Base-by-base conservation (phyloP, 2,113 vertebrate genomes). In the Bubalus kerabau region DNA sequence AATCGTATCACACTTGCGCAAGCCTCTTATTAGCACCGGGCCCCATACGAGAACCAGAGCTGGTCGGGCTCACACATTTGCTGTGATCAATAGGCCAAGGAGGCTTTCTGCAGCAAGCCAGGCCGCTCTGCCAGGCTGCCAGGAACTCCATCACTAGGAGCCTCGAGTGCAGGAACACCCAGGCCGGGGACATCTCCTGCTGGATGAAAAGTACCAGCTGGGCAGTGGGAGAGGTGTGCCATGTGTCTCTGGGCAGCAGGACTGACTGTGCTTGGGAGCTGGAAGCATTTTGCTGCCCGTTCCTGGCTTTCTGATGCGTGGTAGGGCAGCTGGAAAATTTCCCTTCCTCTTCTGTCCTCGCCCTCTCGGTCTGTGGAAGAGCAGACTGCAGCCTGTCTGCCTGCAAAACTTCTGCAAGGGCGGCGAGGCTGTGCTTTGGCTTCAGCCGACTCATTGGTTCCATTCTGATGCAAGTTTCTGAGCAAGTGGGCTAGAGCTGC, bases 371-470 rank as follows among this genome's bases (percentile, higher is more conserved):
- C 62, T 32, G 54, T 4, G 0, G 30, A 95, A 90, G 19, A 11
- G 95, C 76, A 87, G 59, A 87, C 17, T n/a, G 28, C 89, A 85
- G 60, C 85, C 54, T 90, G 52, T 94, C 93, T n/a, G 54, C 98
- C 90, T 52, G 96, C 93, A 96, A 50, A 86, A 82, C 91, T 5
- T 15, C 8, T 80, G 59, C n/a, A 54, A n/a, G 28, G 32, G 46
- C 3, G 0, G 43, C 59, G 40, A 60, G 80, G 80, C 76, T 94
- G 89, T 92, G 56, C 97, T 84, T 89, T 83, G 93, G 94, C 96
- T 97, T 96, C 96, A 43, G 54, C 94, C 71, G 94, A 98, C 97
- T 97, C 95, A 96, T 90, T 88, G 92, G 96, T 97, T 96, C 98
- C 97, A 6, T 95, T 98, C 87, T 71, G 97, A 95, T 97, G 85